Evolutionary conservation across 2,797 vertebrate species (phyloP).

Genomic region (Phyllotis vaccarum): DNA sequence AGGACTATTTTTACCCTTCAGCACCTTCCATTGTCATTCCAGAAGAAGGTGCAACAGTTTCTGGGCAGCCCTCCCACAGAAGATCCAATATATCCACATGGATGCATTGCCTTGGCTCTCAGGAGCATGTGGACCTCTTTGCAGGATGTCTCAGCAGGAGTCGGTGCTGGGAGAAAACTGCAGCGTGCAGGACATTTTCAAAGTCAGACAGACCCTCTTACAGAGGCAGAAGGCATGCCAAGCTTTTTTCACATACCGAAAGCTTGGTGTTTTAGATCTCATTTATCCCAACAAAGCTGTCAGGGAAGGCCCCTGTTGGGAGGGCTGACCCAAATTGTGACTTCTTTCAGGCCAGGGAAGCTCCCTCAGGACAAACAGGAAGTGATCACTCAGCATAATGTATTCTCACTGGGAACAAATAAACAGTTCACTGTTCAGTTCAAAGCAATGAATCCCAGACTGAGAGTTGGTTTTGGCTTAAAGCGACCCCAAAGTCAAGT

Average conservation of each 20-base stretch:
- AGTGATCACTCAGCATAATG: constrained; percentile 59
- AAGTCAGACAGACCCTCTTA: neutral
- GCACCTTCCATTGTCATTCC: constrained; percentile 54
- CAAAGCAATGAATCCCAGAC: constrained; percentile 62
- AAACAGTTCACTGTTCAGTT: constrained; percentile 73
- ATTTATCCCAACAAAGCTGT: constrained; percentile 51
- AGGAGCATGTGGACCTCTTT: constrained; percentile 48
- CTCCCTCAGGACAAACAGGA: constrained; percentile 68
- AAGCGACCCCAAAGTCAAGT: constrained; percentile 73
- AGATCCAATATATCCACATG: neutral
- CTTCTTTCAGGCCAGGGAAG: constrained; percentile 57
- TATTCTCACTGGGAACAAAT: constrained; percentile 43
- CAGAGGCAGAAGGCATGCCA: neutral
- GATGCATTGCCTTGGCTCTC: neutral
- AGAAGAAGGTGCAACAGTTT: constrained; percentile 48
- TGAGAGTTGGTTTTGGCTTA: constrained; percentile 64
- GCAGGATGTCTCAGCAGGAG: neutral
- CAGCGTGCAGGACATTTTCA: neutral
- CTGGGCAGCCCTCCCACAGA: constrained; percentile 24
- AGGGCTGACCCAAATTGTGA: constrained; percentile 63
- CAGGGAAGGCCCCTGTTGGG: constrained; percentile 51
- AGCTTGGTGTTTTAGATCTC: constrained; percentile 57
- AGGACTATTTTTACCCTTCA: constrained; percentile 68
- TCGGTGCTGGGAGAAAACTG: neutral
- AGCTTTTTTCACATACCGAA: neutral